Percentiles rank a stretch among this genome's conserved stretches.
Evolutionary conservation across 2,113 vertebrate species (phyloP).

Genomic region (Orientallactaga bullata): DNA sequence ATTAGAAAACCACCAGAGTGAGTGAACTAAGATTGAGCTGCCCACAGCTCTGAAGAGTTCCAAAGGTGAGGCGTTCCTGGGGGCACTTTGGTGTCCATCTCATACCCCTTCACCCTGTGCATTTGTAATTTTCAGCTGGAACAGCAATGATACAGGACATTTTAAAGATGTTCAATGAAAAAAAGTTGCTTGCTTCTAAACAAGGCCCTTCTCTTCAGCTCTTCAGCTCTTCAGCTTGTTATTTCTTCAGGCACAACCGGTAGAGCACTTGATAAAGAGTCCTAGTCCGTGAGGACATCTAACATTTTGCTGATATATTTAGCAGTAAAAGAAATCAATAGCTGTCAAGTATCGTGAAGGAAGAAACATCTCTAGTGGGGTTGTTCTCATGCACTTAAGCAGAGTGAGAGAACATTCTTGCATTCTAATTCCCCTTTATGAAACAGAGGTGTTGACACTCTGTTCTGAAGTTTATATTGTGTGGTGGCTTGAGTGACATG

Average conservation of each 20-base stretch:
- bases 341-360: slow-evolving; percentile 2
- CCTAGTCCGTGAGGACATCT: background rate
- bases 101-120: background rate
- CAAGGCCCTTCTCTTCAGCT: no score
- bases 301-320: slow-evolving; percentile 50
- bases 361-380: background rate
- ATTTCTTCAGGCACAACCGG: background rate
- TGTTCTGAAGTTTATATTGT: background rate
- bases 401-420: background rate
- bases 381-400: background rate
- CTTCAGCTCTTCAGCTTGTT: background rate
- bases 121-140: background rate
- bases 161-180: slow-evolving; percentile 18
- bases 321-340: slow-evolving; percentile 18
- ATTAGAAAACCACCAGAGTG: background rate
- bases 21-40: background rate
- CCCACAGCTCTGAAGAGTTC: background rate
- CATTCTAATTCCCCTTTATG: slow-evolving; percentile 19
- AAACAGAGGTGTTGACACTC: background rate
- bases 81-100: background rate
- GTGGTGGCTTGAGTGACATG: no score
- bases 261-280: slow-evolving; percentile 5
- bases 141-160: slow-evolving; percentile 1
- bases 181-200: slow-evolving; percentile 16
- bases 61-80: background rate